Percentiles rank a stretch among this genome's conserved stretches.
These are phyloP conservation scores for Pionites leucogaster DNA, from an alignment of 2,113 vertebrate genomes.

Conservation along the genomic window DNA sequence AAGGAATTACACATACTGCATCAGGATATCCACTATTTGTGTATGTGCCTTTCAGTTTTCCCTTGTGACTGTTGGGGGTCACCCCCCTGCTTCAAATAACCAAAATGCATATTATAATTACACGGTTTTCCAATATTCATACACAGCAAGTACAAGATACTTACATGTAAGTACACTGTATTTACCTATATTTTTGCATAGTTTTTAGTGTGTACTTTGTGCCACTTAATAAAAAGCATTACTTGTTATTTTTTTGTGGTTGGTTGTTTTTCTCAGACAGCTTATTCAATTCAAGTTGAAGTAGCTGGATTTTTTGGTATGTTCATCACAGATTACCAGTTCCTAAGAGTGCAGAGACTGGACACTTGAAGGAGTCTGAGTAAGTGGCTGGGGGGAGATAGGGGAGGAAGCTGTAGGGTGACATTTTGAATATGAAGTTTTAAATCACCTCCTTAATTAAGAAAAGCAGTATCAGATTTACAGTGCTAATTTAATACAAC, in stretches of 20 bases:
- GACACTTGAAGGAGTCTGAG: slow-evolving; percentile 54
- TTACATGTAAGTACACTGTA: slow-evolving; percentile 84
- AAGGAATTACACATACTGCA: slow-evolving; percentile 77
- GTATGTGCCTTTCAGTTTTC: slow-evolving; percentile 55
- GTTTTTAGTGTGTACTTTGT: slow-evolving; percentile 86
- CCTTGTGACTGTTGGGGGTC: slow-evolving; percentile 60
- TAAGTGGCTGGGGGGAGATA: not conserved
- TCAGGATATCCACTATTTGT: slow-evolving; percentile 68
- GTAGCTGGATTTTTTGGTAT: slow-evolving; percentile 55
- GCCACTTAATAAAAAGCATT: slow-evolving; percentile 87
- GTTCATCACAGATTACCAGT: slow-evolving; percentile 65
- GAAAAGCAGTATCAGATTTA: slow-evolving; percentile 54
- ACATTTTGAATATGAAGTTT: slow-evolving; percentile 9
- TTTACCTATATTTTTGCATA: slow-evolving; percentile 87
- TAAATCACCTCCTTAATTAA: slow-evolving; percentile 66
- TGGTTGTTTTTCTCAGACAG: slow-evolving; percentile 25
- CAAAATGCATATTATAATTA: slow-evolving; percentile 87
- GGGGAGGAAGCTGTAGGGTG: slow-evolving; percentile 3
- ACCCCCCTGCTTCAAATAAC: slow-evolving; percentile 67
- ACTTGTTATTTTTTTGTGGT: slow-evolving; percentile 33
- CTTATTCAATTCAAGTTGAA: slow-evolving; percentile 43
- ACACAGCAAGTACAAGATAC: slow-evolving; percentile 85
- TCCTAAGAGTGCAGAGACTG: slow-evolving; percentile 50
- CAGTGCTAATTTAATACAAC: slow-evolving; percentile 57
- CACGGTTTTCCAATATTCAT: slow-evolving; percentile 80